Evolutionary conservation across 2,888 invertebrate genomes (phyloP), one percentile per base, ranked within the genome.

Genomic region (Leptothorax acervorum): DNA sequence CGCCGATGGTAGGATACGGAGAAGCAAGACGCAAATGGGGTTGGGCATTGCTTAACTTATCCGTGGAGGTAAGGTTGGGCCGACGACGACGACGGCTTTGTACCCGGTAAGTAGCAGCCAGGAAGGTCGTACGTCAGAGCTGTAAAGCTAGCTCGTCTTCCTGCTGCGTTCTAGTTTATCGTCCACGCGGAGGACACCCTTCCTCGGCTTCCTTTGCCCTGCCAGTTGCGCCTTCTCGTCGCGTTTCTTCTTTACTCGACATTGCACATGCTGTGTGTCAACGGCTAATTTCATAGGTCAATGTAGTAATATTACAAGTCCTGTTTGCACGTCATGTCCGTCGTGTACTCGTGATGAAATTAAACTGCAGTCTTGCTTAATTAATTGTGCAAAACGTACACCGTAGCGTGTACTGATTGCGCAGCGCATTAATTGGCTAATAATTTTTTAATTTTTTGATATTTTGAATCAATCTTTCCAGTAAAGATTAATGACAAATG

Each of bases 51-150:
- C 86, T 91, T 85, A 86, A 90, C 87, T 90, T 91, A 90, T 88
- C 90, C 86, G 63, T 53, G 82, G 48, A 65, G 73, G 85, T 83
- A 78, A 81, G 84, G 91, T 87, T 85, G 84, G 60, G 76, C 74
- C 57, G 73, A 42, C 73, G 55, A 73, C 73, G 55, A 73, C 73
- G 83, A 78, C 81, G 88, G 87, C 86, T 92, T 91, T 86, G 87
- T 85, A 78, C 74, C 82, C 86, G 42, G 86, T 90, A 91, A 91
- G 89, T 88, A 91, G 91, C 88, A 87, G 79, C 86, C 90, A 86
- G 89, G 88, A 92, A 91, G 87, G 83, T 91, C 92, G 90, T 91
- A 91, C 70, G 92, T 91, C 87, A 91, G 88, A 78, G 55, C 63
- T 82, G 84, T 85, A 90, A 89, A 90, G 88, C 91, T 82, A 83